Conservation (phyloP, 1,140 invertebrate genomes). For the Saccostrea echinata region DNA sequence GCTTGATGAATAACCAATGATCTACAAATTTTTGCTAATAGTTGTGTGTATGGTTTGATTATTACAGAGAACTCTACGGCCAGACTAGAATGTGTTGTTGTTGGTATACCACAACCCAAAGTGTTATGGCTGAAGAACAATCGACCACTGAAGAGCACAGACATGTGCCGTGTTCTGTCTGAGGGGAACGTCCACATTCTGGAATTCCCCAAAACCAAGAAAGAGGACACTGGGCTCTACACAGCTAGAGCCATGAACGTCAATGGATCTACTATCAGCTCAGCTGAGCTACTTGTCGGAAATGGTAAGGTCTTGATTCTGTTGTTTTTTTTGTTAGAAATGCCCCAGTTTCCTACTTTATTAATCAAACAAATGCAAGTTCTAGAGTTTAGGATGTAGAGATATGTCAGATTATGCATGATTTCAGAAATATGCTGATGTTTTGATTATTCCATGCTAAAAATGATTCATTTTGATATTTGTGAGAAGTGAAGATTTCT, state of each 20-base stretch:
- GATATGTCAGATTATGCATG: too few relatives aligned
- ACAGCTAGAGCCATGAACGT: constrained; percentile 96
- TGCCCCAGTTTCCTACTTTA: too few relatives aligned
- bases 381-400: too few relatives aligned
- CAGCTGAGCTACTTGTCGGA: constrained; percentile 70
- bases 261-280: constrained; percentile 91
- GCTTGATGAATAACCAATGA: neutral
- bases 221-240: constrained; percentile 95
- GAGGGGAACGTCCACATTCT: constrained; percentile 95
- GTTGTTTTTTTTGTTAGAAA: too few relatives aligned
- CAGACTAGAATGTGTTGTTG: constrained; percentile 74
- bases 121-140: constrained; percentile 88
- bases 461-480: neutral
- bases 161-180: constrained; percentile 85
- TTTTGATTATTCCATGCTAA: too few relatives aligned
- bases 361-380: too few relatives aligned
- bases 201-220: constrained; percentile 95
- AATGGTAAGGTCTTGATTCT: constrained; percentile 63
- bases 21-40: neutral
- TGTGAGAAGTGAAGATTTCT: neutral
- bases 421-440: too few relatives aligned
- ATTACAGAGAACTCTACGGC: constrained; percentile 74
- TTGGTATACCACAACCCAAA: constrained; percentile 77
- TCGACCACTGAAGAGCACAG: constrained; percentile 89
- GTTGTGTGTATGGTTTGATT: neutral